These are phyloP conservation scores for Cettia cetti DNA, from an alignment of 2,113 vertebrate species.

Conservation along the genomic window DNA sequence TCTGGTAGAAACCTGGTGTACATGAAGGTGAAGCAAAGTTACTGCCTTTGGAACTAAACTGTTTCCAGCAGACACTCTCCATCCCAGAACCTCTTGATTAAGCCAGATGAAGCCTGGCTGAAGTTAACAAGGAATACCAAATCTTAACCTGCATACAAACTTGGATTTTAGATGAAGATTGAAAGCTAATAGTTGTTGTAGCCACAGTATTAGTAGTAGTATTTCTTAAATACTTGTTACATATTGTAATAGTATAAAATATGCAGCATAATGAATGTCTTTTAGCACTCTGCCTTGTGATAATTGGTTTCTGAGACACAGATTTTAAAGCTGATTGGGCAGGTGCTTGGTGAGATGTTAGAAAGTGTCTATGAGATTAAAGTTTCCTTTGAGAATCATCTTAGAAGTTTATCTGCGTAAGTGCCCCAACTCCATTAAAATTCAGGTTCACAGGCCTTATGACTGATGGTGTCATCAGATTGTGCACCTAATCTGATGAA, in stretches of 20 bases:
- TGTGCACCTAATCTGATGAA: not conserved
- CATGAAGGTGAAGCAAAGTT: not conserved
- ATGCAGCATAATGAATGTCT: not conserved
- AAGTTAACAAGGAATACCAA: not conserved
- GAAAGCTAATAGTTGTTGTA: not conserved
- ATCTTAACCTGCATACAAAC: not conserved
- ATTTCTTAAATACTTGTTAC: not conserved
- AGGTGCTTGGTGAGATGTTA: not conserved
- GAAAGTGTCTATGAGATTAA: not conserved
- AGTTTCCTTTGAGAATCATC: not conserved
- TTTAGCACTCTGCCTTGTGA: not conserved
- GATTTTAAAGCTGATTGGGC: slow-evolving; percentile 1
- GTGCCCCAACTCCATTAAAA: not conserved
- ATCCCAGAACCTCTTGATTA: not conserved
- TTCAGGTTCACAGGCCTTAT: not conserved
- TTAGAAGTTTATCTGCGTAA: not conserved
- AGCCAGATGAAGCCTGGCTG: not conserved
- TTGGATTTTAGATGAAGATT: not conserved
- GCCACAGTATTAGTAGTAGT: not conserved
- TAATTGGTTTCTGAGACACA: not conserved
- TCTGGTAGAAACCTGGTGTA: not conserved
- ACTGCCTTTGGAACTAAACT: not conserved
- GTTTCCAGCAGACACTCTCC: not conserved
- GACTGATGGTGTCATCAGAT: not conserved
- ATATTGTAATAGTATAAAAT: not conserved